Evolutionary conservation across 2,113 vertebrate genomes (phyloP), one percentile per base, ranked within the genome.

Genomic region (Pelmatolapia mariae): DNA sequence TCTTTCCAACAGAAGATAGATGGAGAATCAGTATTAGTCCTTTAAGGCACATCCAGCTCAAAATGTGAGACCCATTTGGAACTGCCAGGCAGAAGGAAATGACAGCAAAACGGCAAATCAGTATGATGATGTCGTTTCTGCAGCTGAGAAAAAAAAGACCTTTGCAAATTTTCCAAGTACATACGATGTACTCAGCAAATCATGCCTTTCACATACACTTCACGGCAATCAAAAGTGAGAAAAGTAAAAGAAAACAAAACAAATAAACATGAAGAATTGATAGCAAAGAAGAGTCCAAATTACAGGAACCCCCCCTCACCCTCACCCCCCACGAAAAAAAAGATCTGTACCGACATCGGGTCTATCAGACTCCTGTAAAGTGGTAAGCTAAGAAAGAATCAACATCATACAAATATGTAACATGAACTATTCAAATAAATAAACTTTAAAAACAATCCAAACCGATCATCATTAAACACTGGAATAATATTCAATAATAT

Each of bases 21-120:
- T 86, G 93, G 79, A 93, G 91, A 89, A 95, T 92, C 89, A 84
- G 89, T 93, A 92, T 90, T 91, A 91, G 95, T 95, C 92, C 90
- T 90, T 95, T 93, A 97, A 97, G 96, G 96, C 96, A 97, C 96
- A 91, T 96, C 94, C 94, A 94, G 95, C 93, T 94, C 93, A 92
- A 93, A 94, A 89, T 94, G 86, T 81, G 92, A 95, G 94, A 95
- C 84, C 94, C 85, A 93, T 94, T 94, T 89, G 92, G 86, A 91
- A 83, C 90, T 91, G 92, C 86, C 87, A 79, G 91, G 93, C 89
- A 92, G 84, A 92, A 90, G 83, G 26, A 83, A 94, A 89, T 47
- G 52, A 93, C 88, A 94, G 86, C 86, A 93, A 94, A 94, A 91
- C 15, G 54, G 89, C 91, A 95, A 95, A 95, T 95, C 94, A 93